Evolutionary conservation across 37 sponge, comb jelly and placozoan genomes (phyloP).

Genomic region (Halichondria panicea): DNA sequence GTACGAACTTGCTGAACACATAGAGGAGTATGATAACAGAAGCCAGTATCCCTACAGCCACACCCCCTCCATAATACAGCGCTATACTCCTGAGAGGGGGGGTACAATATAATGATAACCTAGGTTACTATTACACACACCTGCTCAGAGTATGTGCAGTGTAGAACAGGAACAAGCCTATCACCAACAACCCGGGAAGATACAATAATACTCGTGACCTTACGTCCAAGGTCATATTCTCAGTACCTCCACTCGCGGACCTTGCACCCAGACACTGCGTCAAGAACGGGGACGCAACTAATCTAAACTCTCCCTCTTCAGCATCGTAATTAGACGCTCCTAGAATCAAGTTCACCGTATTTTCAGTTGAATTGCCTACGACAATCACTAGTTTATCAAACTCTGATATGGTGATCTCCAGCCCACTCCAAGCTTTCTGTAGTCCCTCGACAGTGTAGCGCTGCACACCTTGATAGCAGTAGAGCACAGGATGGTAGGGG

Average conservation of each 20-base stretch:
- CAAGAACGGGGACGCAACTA: slow-evolving; percentile 33
- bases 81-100: slow-evolving; percentile 37
- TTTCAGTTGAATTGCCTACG: slow-evolving; percentile 20
- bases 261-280: slow-evolving; percentile 35
- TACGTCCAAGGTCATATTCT: neutral
- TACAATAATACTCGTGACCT: neutral
- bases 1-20: slow-evolving; percentile 60
- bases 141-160: slow-evolving; percentile 48
- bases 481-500: slow-evolving; percentile 10
- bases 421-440: neutral
- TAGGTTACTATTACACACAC: slow-evolving; percentile 12
- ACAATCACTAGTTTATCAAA: neutral
- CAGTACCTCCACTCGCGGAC: no score
- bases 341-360: no score
- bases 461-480: slow-evolving; percentile 24
- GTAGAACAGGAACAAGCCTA: slow-evolving; percentile 48
- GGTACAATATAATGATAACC: neutral
- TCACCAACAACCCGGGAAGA: slow-evolving; percentile 28
- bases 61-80: slow-evolving; percentile 54
- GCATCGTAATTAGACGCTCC: no score
- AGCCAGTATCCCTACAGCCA: slow-evolving; percentile 62
- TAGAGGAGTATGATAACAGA: slow-evolving; percentile 70
- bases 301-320: no score
- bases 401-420: slow-evolving; percentile 1
- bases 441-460: neutral